Base-by-base conservation (phyloP, 1,140 invertebrate species). In the Gonatopus flavifemur region DNA sequence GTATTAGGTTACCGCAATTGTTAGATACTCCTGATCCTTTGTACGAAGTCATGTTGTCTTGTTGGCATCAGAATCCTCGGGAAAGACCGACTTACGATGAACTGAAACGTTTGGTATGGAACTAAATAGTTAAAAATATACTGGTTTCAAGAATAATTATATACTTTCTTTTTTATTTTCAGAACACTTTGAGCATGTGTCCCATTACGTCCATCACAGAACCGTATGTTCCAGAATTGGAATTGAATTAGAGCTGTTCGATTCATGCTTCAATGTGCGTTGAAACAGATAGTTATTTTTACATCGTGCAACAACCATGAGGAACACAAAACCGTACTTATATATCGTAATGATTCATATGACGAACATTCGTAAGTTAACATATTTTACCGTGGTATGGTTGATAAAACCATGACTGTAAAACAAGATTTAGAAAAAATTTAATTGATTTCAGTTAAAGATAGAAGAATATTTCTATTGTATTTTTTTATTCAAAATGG, bases 11-110 rank as follows among this genome's bases (percentile, higher is more conserved):
- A 2, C 80, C 83, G 3, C 90, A 91, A 62, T 78, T 90, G 0
- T 79, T 82, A 19, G 87, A 87, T 62, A 82, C 89, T 22, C 84
- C 82, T 31, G 87, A 90, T 67, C 86, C 89, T 49, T 72, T 93
- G 18, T 92, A 92, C 68, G 90, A 93, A 70, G 73, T 92, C 33
- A 88, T 92, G 77, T 75, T 88, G 4, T 87, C 90, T 52, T 93
- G 91, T 64, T 94, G 91, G 91, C 87, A 90, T 63, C 66, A 85
- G n/a, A 88, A 92, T 69, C 81, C 84, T 5, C 86, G 89, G 57
- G 90, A 94, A 60, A 79, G 91, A 56, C 90, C 89, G 9, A 76
- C 80, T 16, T 88, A 88, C 63, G 68, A 78, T 28, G 83, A 85
- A 64, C 76, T 88, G 33, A 69, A 72, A n/a, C 57, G 73, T 70